A percentile compares a stretch with the other conserved stretches of the same genome.
Conservation (phyloP, 2,113 vertebrate genomes). For the Phaethornis superciliosus region DNA sequence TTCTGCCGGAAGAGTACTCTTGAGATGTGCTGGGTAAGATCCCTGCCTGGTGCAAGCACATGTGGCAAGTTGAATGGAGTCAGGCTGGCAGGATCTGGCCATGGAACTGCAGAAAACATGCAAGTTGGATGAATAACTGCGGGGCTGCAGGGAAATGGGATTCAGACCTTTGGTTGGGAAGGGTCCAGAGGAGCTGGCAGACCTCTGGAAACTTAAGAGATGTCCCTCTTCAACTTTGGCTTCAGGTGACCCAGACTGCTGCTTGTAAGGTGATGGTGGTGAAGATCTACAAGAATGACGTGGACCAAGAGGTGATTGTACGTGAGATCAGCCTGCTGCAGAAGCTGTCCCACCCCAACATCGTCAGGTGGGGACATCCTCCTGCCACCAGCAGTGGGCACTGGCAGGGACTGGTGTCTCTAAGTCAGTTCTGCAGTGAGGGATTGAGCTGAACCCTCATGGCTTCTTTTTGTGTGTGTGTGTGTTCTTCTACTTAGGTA, state of each 20-base stretch:
- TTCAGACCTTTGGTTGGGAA: neutral
- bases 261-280: slow-evolving; percentile 87
- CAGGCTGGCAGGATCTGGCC: neutral
- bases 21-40: neutral
- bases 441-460: neutral
- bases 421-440: neutral
- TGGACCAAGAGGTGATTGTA: slow-evolving; percentile 89
- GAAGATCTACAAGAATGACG: slow-evolving; percentile 90
- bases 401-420: neutral
- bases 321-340: slow-evolving; percentile 89
- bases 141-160: neutral
- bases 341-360: slow-evolving; percentile 90
- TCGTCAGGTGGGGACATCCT: slow-evolving; percentile 80
- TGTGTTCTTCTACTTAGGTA: slow-evolving; percentile 74
- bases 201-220: neutral
- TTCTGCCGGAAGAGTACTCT: neutral
- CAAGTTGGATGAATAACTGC: neutral
- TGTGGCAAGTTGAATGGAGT: neutral
- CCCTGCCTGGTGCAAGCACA: neutral
- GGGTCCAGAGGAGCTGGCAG: neutral
- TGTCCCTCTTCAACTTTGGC: neutral
- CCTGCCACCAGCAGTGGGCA: neutral
- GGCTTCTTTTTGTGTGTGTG: neutral
- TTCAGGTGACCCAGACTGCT: slow-evolving; percentile 80
- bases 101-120: neutral